Evolutionary conservation across 2,113 vertebrate species (phyloP).

Genomic region (Crotalus helleri): DNA sequence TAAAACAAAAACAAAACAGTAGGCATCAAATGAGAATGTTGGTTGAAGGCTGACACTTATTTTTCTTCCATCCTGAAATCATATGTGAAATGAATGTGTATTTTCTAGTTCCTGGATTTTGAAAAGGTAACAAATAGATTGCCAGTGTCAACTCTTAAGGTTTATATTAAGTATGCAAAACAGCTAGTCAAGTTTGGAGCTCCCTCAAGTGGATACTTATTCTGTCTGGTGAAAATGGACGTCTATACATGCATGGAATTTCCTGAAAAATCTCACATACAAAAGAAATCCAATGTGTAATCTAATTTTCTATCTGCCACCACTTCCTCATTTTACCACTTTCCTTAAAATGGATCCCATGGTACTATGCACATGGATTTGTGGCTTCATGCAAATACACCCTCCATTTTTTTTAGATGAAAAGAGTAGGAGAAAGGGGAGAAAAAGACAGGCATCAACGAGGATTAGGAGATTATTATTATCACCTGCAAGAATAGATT

Average conservation of each 20-base stretch:
- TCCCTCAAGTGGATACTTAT: slow-evolving; percentile 63
- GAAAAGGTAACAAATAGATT: not conserved
- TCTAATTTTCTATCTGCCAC: not conserved
- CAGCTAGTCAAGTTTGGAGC: slow-evolving; percentile 57
- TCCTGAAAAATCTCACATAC: not conserved
- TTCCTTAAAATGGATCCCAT: not conserved
- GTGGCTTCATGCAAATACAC: not conserved
- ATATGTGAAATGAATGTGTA: slow-evolving; percentile 5
- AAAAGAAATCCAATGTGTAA: not conserved
- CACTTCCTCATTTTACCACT: not conserved
- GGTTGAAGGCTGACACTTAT: slow-evolving; percentile 6
- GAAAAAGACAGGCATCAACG: not conserved
- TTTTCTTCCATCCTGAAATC: slow-evolving; percentile 23
- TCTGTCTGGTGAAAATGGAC: not conserved
- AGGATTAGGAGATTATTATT: not conserved
- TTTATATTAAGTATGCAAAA: not conserved
- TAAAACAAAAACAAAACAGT: not conserved
- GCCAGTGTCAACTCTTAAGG: not conserved
- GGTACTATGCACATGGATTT: not conserved
- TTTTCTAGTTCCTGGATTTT: not conserved
- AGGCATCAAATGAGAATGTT: not conserved
- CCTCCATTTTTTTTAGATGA: not conserved
- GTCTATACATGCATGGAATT: not conserved
- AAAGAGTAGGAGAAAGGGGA: not conserved
- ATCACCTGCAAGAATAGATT: not conserved